Evolutionary conservation across 1,140 invertebrate genomes (phyloP).

Genomic region (Caenorhabditis inopinata): DNA sequence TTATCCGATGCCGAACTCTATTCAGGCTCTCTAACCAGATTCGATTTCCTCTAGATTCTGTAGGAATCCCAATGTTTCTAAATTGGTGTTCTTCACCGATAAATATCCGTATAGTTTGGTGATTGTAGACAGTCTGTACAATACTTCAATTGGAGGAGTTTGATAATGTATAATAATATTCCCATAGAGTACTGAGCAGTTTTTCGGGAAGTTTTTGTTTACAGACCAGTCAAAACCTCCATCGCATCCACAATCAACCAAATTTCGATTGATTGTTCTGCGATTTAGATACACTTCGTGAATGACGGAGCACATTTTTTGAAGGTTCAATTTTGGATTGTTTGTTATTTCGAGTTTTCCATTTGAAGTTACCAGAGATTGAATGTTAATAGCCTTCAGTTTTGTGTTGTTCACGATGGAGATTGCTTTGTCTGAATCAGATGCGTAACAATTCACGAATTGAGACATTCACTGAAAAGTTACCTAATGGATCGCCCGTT

Average conservation of each 20-base stretch:
- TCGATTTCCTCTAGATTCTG: not conserved
- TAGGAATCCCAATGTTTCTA: not conserved
- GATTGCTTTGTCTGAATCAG: not conserved
- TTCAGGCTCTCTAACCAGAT: too few relatives aligned
- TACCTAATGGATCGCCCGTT: slow-evolving; percentile 5
- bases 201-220: not conserved
- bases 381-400: not conserved
- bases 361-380: not conserved
- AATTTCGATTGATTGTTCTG: not conserved
- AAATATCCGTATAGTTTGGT: not conserved
- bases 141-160: not conserved
- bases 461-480: not conserved
- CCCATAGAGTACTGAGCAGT: not conserved
- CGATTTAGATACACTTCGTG: not conserved
- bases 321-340: not conserved
- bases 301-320: not conserved
- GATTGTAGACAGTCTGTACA: not conserved
- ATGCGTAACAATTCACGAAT: not conserved
- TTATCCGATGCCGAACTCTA: too few relatives aligned
- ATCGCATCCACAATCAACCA: slow-evolving; percentile 7
- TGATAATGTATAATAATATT: not conserved
- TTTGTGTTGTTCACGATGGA: not conserved
- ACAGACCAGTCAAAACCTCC: not conserved
- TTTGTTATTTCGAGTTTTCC: not conserved
- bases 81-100: not conserved